A percentile compares a stretch with the other conserved stretches of the same genome.
phyloP scores from a whole-genome alignment of 2,113 vertebrate genomes.

The sheep (Ovis aries) region ARS-UI_Ramb_v3.0 NC_056054.1:6671001-6671500 shows the following conservation, averaged over 20 bases:
- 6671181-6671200: fast-evolving
- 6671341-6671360: fast-evolving
- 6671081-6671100: neutral
- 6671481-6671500: fast-evolving
- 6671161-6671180: neutral
- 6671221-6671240: too few relatives aligned
- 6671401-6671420: fast-evolving
- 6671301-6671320: neutral
- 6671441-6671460: fast-evolving
- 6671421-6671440: fast-evolving
- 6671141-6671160: neutral
- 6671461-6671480: neutral
- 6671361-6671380: fast-evolving
- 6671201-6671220: fast-evolving
- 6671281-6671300: too few relatives aligned
- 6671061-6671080: neutral
- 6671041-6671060: neutral
- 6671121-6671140: neutral
- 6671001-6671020: neutral
- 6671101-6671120: neutral
- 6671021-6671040: fast-evolving
- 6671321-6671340: neutral
- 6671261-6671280: neutral
- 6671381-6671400: fast-evolving
- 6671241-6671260: fast-evolving